phyloP scores from a whole-genome alignment of 1,140 invertebrate genomes.

The Hermetia illucens region DNA sequence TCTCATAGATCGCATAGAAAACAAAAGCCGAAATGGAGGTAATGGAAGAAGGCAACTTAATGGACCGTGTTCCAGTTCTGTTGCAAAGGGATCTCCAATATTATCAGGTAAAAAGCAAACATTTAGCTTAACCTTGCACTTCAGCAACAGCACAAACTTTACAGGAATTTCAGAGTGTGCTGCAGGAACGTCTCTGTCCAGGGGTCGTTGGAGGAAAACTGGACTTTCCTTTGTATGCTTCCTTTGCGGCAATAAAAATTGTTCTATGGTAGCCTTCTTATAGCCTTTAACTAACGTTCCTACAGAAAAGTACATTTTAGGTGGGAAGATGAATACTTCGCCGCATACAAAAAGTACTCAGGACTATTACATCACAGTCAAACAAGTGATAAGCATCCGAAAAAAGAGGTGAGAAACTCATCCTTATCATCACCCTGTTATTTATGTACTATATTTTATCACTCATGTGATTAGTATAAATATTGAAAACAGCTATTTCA shows the following conservation, averaged over 20 bases:
- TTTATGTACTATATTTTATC: too few relatives aligned
- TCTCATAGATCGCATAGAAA: too few relatives aligned
- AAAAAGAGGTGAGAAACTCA: background rate
- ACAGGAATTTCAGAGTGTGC: constrained; percentile 55
- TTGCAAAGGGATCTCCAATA: constrained; percentile 64
- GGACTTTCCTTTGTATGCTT: constrained; percentile 64
- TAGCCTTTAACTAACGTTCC: too few relatives aligned
- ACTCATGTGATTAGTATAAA: too few relatives aligned
- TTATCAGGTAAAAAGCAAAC: constrained; percentile 46
- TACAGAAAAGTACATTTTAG: constrained; percentile 12
- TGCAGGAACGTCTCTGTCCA: constrained; percentile 56
- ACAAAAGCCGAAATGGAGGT: constrained; percentile 47
- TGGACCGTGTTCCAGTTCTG: constrained; percentile 63
- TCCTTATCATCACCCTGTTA: too few relatives aligned
- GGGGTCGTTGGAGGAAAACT: constrained; percentile 57
- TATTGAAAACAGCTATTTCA: too few relatives aligned
- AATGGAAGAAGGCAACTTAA: constrained; percentile 72
- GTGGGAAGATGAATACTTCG: constrained; percentile 31
- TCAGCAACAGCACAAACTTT: too few relatives aligned
- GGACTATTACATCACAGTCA: constrained; percentile 28
- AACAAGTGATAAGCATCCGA: constrained; percentile 2
- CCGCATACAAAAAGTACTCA: constrained; percentile 33
- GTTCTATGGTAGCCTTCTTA: constrained; percentile 51
- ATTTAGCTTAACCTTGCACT: constrained; percentile 3
- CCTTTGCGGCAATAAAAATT: constrained; percentile 64